Base-by-base conservation (phyloP, 2,797 vertebrate species). In the Zalophus californianus region DNA sequence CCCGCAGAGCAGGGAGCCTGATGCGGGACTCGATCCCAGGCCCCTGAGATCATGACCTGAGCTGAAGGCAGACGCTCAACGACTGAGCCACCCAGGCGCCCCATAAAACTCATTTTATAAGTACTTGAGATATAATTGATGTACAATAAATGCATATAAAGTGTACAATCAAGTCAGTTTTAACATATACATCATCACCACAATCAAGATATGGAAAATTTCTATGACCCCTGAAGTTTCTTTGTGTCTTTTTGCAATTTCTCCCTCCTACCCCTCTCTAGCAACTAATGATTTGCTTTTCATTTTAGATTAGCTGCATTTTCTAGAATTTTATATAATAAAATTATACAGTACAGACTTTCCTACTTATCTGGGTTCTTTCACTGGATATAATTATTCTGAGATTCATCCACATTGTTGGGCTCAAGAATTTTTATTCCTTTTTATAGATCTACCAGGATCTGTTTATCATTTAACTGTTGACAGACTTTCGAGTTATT, bases 261-360 rank as follows among this genome's bases (percentile, higher is more conserved):
- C n/a, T 52, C 48, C 50, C 18, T 66, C 16, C 10, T 64, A 44
- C 4, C 12, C n/a, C 3, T 52, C 44, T 8, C 56, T 27, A 60
- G 16, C 27, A 89, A 77, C 41, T 27, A 56, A 25, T n/a, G 25
- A 73, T 52, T 32, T 94, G 54, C 44, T 93, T 86, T 91, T 52
- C 62, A 85, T 72, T 95, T 90, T 79, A 91, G 54, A 64, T 73
- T 79, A 93, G 66, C 6, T 44, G 3, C 32, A 92, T n/a, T 92
- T 79, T 90, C 64, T 25, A 92, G 77, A 85, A 82, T 44, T 92
- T 82, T 66, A 87, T 60, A 52, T n/a, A 56, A 56, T 0, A 16
- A 25, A 72, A 89, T 56, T 35, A 75, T 32, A 68, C 2, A 80
- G 27, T 41, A 64, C 3, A 16, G 35, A 66, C 13, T 82, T 72